Percentiles rank a stretch among this genome's conserved stretches.
Evolutionary conservation across 2,888 invertebrate genomes (phyloP).

Genomic region (Notocelia uddmanniana): DNA sequence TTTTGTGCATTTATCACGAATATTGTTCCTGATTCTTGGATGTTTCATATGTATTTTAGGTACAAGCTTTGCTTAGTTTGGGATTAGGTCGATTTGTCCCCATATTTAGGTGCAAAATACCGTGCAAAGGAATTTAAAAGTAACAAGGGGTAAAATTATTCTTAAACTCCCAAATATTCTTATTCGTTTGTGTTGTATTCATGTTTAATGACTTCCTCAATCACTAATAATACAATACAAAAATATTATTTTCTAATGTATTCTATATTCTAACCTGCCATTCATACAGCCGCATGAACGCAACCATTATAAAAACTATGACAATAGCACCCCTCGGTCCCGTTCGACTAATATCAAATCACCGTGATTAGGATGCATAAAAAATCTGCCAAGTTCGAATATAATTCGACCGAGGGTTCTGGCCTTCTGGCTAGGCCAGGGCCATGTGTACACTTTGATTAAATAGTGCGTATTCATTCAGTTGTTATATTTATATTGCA

Average conservation of each 20-base stretch:
- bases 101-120: not conserved
- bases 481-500: too few relatives aligned
- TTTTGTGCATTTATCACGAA: too few relatives aligned
- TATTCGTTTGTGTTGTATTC: conserved; percentile 16
- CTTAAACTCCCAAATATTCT: not conserved
- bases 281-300: conserved; percentile 24
- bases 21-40: too few relatives aligned
- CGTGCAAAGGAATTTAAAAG: not conserved
- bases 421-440: too few relatives aligned
- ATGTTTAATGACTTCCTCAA: conserved; percentile 20
- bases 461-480: not conserved
- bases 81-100: too few relatives aligned
- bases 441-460: too few relatives aligned
- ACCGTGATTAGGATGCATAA: conserved; percentile 43
- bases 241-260: conserved; percentile 15
- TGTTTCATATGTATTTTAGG: too few relatives aligned
- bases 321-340: conserved; percentile 39
- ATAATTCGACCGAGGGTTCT: not conserved
- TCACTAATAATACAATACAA: conserved; percentile 10
- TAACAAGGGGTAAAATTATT: not conserved
- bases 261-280: conserved; percentile 37
- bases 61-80: too few relatives aligned
- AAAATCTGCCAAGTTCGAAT: conserved; percentile 23
- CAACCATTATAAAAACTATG: conserved; percentile 25
- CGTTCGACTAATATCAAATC: conserved; percentile 53